phyloP scores from a whole-genome alignment of 1,140 invertebrate species.

The Vollenhovia emeryi region DNA sequence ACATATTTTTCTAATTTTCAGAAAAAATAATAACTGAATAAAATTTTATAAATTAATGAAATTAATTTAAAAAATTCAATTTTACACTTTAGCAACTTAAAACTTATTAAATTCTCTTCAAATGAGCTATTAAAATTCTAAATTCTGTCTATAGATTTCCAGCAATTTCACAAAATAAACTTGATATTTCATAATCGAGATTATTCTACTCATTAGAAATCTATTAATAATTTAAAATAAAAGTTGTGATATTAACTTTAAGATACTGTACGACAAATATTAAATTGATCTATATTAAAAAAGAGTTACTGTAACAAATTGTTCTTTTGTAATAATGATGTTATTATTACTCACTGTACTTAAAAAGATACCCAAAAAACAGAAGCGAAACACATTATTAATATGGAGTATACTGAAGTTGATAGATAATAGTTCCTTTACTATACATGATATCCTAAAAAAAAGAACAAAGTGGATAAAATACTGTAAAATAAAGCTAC shows the following conservation, averaged over 20 bases:
- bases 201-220: neutral
- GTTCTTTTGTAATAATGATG: neutral
- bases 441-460: constrained; percentile 58
- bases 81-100: too few relatives aligned
- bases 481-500: neutral
- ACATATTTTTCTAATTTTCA: too few relatives aligned
- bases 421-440: constrained; percentile 60
- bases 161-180: too few relatives aligned
- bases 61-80: too few relatives aligned
- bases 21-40: too few relatives aligned
- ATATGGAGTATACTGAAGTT: constrained; percentile 66
- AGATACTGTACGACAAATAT: neutral
- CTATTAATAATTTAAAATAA: neutral
- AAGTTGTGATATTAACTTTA: too few relatives aligned
- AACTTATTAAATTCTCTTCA: too few relatives aligned
- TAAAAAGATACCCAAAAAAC: constrained; percentile 64
- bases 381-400: constrained; percentile 69
- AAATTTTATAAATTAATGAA: too few relatives aligned
- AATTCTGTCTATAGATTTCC: too few relatives aligned
- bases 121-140: too few relatives aligned
- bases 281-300: neutral
- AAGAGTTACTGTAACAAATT: neutral
- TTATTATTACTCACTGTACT: constrained; percentile 16
- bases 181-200: too few relatives aligned
- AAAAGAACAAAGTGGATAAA: neutral